phyloP scores from a whole-genome alignment of 2,888 invertebrate species.

The Brenthis hecate region DNA sequence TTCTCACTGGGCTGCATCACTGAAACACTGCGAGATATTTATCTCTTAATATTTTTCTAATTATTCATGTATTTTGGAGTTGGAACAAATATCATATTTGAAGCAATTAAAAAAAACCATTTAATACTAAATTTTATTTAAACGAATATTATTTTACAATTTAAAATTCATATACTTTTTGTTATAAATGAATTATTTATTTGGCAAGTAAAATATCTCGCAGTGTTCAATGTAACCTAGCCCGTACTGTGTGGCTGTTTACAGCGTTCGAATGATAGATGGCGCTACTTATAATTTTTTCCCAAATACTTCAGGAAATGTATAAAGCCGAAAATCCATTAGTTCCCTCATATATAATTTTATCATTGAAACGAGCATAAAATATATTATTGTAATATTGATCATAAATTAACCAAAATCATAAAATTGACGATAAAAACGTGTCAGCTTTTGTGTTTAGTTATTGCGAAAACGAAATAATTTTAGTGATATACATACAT shows the following conservation, averaged over 20 bases:
- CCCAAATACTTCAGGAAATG: conserved; percentile 29
- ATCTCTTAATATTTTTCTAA: neutral
- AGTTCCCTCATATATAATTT: conserved; percentile 16
- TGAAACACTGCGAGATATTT: conserved; percentile 2
- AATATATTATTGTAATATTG: neutral
- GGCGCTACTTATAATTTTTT: conserved; percentile 49
- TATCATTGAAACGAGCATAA: conserved; percentile 1
- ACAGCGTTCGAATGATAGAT: conserved; percentile 56
- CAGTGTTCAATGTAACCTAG: conserved; percentile 35
- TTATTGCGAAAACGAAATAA: neutral
- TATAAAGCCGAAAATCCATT: conserved; percentile 20
- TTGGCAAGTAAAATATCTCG: neutral
- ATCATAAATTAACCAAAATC: conserved; percentile 4
- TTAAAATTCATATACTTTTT: no score
- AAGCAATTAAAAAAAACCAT: no score
- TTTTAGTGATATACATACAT: neutral
- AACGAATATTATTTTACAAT: no score
- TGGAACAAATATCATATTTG: no score
- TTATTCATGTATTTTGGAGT: no score
- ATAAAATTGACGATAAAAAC: neutral
- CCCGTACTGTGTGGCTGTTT: conserved; percentile 33
- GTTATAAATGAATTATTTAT: no score
- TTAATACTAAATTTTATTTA: no score
- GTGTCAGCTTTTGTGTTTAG: conserved; percentile 6
- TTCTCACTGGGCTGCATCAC: neutral